Percentiles rank a stretch among this genome's conserved stretches.
These are phyloP conservation scores for Electrophaes corylata DNA, from an alignment of 2,888 invertebrate species.

Conservation along the genomic window DNA sequence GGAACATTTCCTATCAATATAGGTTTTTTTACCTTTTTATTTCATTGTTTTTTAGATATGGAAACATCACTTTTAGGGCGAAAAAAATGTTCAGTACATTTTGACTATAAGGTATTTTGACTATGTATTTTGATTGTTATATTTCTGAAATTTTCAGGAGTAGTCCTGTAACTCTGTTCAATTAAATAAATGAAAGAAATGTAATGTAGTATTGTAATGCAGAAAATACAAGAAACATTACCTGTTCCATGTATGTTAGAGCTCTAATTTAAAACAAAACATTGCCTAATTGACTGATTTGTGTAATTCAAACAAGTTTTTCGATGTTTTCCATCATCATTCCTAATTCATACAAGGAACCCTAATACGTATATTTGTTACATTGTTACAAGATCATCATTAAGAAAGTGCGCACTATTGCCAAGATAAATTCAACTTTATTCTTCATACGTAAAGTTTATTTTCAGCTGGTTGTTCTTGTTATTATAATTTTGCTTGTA, in stretches of 20 bases:
- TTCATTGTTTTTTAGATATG: too few species aligned
- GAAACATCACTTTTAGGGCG: too few species aligned
- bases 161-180: too few species aligned
- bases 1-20: too few species aligned
- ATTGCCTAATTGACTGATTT: slow-evolving; percentile 13
- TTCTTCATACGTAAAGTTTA: neutral
- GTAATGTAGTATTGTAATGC: neutral
- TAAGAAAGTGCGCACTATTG: neutral
- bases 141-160: too few species aligned
- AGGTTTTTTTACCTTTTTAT: too few species aligned
- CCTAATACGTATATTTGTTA: neutral
- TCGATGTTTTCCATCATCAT: slow-evolving; percentile 13
- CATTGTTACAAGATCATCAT: neutral
- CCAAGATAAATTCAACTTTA: neutral
- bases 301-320: slow-evolving; percentile 7
- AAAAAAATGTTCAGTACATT: too few species aligned
- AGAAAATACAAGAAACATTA: neutral
- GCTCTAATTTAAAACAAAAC: neutral
- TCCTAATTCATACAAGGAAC: slow-evolving; percentile 2
- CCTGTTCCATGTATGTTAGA: too few species aligned
- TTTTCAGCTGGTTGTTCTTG: neutral
- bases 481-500: neutral
- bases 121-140: too few species aligned
- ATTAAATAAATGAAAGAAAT: too few species aligned
- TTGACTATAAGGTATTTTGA: too few species aligned